Base-by-base conservation (phyloP, 2,888 invertebrate species). In the Tricholauxania praeusta region DNA sequence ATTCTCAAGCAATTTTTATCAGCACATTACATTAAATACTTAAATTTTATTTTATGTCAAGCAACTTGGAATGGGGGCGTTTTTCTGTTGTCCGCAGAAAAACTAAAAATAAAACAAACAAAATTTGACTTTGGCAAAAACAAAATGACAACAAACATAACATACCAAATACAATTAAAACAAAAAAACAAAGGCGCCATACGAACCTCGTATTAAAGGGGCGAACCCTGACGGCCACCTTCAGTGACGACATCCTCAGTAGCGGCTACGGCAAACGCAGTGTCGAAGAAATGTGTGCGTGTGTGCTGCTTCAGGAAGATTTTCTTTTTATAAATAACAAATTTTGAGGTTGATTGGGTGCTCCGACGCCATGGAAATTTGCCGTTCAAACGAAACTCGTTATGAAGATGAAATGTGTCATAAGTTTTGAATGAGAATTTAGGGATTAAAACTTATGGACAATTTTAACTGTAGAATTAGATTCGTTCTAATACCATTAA, bases 211-310 rank as follows among this genome's bases (percentile, higher is more conserved):
- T 92, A 89, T 95, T 95, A 89, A 95, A 95, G 88, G 95, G 95
- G 87, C 95, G 92, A 88, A 95, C 95, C 89, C 95, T 91, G 82
- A 95, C 95, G 84, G 95, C 96, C 86, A 96, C 96, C 91, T 95
- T 95, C 84, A 96, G 93, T 82, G 96, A 96, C 85, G 96, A 96
- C 70, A 70, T 70, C 47, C 51, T 69, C 28, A 8, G n/a, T 12
- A n/a, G n/a, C 10, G 51, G 49, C 60, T 32, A 48, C 10, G 15
- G 1, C 15, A n/a, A 22, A 59, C 32, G 49, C 15, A 17, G 48
- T 12, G 39, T 1, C 39, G 22, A 15, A 4, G 39, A 22, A 6
- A 32, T 10, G 12, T 47, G 63, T 49, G 4, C 47, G 15, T 10
- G 55, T 22, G 22, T 15, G 51, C 51, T 28, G n/a, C 1, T 47